Conservation (phyloP, 2,113 vertebrate genomes). For the Galemys pyrenaicus region DNA sequence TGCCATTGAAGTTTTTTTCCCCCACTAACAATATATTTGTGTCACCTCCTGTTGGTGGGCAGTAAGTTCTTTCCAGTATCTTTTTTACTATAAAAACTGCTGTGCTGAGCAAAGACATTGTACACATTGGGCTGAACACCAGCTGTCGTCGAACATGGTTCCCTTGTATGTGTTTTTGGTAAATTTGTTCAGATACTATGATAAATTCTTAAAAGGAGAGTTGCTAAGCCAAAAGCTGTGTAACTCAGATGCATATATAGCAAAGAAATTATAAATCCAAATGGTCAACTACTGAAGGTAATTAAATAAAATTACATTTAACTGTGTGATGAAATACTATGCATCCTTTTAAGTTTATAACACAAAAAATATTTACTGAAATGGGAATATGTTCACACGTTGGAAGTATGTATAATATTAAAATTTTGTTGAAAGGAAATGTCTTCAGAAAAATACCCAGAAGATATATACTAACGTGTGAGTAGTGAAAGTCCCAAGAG, state of each 20-base stretch:
- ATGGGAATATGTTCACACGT: background rate
- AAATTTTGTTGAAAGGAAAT: background rate
- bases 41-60: background rate
- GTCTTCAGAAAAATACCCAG: background rate
- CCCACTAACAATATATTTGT: background rate
- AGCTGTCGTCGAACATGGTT: background rate
- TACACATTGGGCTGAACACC: background rate
- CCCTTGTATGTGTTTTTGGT: background rate
- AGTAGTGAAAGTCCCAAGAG: background rate
- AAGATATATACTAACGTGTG: background rate
- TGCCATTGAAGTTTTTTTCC: background rate
- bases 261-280: background rate
- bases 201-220: slow-evolving; percentile 18
- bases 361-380: slow-evolving; percentile 8
- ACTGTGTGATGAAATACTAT: background rate
- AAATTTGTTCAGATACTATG: slow-evolving; percentile 2
- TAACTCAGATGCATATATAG: background rate
- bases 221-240: background rate
- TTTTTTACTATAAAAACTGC: slow-evolving; percentile 4
- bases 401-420: background rate
- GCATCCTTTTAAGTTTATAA: background rate
- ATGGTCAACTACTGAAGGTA: background rate
- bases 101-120: background rate
- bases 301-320: background rate
- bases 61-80: background rate